Base-by-base conservation (phyloP, 1,140 invertebrate genomes). In the Gonatopus flavifemur region DNA sequence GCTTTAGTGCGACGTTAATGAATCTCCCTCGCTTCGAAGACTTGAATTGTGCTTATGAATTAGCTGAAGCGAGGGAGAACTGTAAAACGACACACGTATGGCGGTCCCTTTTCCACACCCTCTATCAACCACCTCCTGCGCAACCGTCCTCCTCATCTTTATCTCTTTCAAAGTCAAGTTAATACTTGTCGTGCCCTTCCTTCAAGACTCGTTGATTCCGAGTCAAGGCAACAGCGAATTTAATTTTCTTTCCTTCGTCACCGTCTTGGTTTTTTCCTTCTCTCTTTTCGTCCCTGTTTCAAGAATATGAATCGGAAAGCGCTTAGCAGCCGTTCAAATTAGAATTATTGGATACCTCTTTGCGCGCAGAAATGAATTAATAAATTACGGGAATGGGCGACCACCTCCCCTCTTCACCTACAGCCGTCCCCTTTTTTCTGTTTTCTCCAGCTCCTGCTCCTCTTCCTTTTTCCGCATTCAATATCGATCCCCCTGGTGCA, bases 361-460 rank as follows among this genome's bases (percentile, higher is more conserved):
- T 24, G 25, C 31, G 40, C 45, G 42, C 44, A 49, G 54, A 54
- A 63, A 58, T 57, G 59, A 65, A 66, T 65, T 66, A 65, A 67
- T 65, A 64, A 67, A 67, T 65, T 67, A 65, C 44, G 21, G 20
- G 41, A 13, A 19, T 25, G 41, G 21, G n/a, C n/a, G 19, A 7
- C 12, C 7, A 20, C 10, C 12, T 8, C 7, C 3, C 3, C n/a
- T n/a, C n/a, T n/a, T n/a, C n/a, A n/a, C n/a, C n/a, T n/a, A n/a
- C n/a, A n/a, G n/a, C n/a, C n/a, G 9, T 16, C 38, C 5, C 0
- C 13, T 15, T 32, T 32, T 24, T 20, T 44, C 24, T 8, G 28
- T 22, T 13, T 20, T 30, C 16, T 24, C 13, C 7, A 8, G 24
- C 32, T n/a, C 8, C 10, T 4, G 9, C 33, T 2, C 13, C 15